Conservation (phyloP, 2,888 invertebrate species). For the Andrena dorsata region DNA sequence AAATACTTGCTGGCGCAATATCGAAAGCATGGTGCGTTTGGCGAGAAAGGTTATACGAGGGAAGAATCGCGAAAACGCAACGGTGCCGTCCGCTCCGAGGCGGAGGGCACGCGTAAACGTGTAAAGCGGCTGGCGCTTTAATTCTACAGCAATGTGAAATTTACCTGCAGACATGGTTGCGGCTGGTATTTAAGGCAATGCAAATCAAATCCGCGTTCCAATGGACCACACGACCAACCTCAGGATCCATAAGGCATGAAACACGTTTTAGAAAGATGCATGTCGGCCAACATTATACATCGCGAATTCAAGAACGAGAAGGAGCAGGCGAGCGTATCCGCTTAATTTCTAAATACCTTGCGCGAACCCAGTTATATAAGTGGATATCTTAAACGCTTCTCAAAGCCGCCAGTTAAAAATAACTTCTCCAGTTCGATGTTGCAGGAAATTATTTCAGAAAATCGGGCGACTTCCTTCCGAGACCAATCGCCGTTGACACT, state of each 20-base stretch:
- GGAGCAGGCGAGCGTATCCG: background rate
- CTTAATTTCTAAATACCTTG: background rate
- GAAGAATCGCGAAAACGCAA: constrained; percentile 37
- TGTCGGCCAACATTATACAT: constrained; percentile 39
- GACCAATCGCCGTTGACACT: background rate
- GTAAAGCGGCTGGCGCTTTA: background rate
- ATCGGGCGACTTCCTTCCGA: background rate
- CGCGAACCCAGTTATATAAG: background rate
- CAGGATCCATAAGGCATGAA: constrained; percentile 66
- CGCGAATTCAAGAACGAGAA: background rate
- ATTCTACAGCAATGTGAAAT: constrained; percentile 31
- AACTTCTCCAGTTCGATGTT: background rate
- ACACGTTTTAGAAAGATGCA: constrained; percentile 50
- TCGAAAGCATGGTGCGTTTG: constrained; percentile 79
- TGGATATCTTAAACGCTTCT: background rate
- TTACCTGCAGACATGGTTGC: constrained; percentile 81
- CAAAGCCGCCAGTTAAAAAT: background rate
- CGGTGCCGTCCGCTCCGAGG: background rate
- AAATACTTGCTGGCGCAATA: constrained; percentile 58
- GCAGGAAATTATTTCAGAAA: background rate
- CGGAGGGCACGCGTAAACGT: background rate
- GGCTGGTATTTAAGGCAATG: constrained; percentile 71
- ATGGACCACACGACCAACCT: constrained; percentile 66
- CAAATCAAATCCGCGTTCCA: constrained; percentile 71
- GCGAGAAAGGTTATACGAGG: constrained; percentile 77